Base-by-base conservation (phyloP, 2,888 invertebrate genomes). In the Crioceris asparagi region DNA sequence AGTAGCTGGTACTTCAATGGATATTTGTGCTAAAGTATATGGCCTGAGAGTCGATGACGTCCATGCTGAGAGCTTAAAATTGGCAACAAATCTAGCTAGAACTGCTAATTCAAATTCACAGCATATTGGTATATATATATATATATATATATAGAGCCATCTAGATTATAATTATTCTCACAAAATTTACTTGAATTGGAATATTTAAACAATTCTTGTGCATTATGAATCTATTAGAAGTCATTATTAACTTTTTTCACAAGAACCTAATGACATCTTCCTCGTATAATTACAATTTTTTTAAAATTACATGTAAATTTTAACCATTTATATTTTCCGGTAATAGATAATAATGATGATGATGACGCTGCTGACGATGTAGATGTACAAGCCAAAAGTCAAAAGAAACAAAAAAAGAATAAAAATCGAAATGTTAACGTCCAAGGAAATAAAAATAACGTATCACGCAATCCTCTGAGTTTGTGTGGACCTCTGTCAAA, bases 1-100 rank as follows among this genome's bases (percentile, higher is more conserved):
- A 72, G 77, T 86, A 8, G 90, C 86, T 1, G 83, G 87, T 32
- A 82, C 83, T 1, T 82, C 91, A 1, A 66, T 93, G 32, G 92
- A 92, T 60, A 90, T 90, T 0, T 85, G 90, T 6, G 77, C 87
- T 1, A 84, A 86, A 58, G 52, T 53, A 4, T 51, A 49, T 0
- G 85, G 90, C 5, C 77, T 88, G 0, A 72, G 91, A 41, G 92
- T 93, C 0, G 92, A 93, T 62, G 80, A 80, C 23, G 75, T 91
- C 7, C 82, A 91, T 59, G 70, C 77, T 29, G 84, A 87, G 56
- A 80, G 83, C 2, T 66, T 86, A 45, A 83, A 85, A 56, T 79
- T 91, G 66, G 77, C 79, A 1, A 76, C 78, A 1, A 82, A 78
- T 1, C 63, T 81, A 35, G 74, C 55, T 2, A 46, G 55, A 39